phyloP scores from a whole-genome alignment of 2,888 invertebrate species.

The Melikaiella ostensackeni region DNA sequence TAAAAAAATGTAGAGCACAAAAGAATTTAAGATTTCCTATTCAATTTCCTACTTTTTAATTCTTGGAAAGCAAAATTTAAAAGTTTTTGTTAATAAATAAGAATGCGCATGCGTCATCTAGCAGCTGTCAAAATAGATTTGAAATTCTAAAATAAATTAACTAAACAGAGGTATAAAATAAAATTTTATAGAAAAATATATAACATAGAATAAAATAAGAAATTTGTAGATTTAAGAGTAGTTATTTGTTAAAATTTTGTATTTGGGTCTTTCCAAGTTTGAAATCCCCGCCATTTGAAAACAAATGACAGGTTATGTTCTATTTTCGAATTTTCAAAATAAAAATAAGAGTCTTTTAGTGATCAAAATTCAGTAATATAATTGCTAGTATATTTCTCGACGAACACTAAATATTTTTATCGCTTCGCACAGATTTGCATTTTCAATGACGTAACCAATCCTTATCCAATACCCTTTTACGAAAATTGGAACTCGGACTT shows the following conservation, averaged over 20 bases:
- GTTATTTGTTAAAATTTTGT: neutral
- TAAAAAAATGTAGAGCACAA: neutral
- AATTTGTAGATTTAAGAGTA: neutral
- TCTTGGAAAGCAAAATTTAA: no score
- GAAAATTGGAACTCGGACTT: conserved; percentile 29
- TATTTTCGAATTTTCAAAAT: neutral
- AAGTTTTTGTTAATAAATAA: no score
- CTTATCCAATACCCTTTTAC: neutral
- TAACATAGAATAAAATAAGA: neutral
- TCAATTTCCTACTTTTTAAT: no score
- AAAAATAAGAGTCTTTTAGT: neutral
- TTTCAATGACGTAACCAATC: conserved; percentile 20
- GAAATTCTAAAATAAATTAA: no score
- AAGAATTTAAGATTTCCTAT: neutral
- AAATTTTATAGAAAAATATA: no score
- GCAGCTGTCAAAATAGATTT: no score
- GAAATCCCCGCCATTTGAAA: neutral
- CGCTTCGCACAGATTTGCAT: neutral
- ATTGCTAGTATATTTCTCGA: neutral
- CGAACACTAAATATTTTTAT: neutral
- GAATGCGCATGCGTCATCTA: no score
- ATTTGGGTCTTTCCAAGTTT: neutral
- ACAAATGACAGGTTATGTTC: neutral
- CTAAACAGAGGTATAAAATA: no score
- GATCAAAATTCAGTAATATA: neutral